These are phyloP conservation scores for Ceratitis capitata DNA, from an alignment of 1,140 invertebrate species.

Conservation along the genomic window DNA sequence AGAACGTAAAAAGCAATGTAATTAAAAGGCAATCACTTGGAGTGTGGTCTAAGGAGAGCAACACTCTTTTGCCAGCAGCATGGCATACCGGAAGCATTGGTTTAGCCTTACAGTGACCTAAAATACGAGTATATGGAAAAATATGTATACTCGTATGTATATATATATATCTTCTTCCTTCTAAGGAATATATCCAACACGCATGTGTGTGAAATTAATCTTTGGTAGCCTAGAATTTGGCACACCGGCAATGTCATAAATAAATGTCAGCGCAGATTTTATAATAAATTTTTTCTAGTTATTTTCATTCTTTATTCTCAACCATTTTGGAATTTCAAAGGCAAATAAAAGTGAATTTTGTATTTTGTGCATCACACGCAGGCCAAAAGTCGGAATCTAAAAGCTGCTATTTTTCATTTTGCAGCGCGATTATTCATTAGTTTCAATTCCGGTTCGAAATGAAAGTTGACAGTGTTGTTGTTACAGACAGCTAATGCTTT, in stretches of 20 bases:
- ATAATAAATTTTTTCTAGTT: background rate
- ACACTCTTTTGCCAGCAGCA: background rate
- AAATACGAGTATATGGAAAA: background rate
- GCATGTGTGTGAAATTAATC: background rate
- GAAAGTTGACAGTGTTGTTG: too few species aligned
- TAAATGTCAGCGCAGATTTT: background rate
- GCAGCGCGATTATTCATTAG: background rate
- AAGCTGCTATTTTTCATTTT: conserved; percentile 15
- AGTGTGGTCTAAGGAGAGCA: background rate
- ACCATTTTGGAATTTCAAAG: background rate
- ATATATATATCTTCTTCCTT: background rate
- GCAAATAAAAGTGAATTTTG: too few species aligned
- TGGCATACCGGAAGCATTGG: background rate
- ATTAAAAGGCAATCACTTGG: conserved; percentile 4
- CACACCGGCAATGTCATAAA: conserved; percentile 10
- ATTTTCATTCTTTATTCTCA: too few species aligned
- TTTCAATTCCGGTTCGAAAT: background rate
- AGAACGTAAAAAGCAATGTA: background rate
- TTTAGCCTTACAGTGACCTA: background rate
- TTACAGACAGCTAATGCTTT: too few species aligned
- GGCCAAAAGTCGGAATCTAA: background rate
- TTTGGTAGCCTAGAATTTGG: background rate
- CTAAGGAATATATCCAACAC: background rate
- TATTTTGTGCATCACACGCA: background rate
- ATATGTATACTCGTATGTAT: too few species aligned